Evolutionary conservation across 2,113 vertebrate genomes (phyloP).

Genomic region (Plecturocebus donacophilus): DNA sequence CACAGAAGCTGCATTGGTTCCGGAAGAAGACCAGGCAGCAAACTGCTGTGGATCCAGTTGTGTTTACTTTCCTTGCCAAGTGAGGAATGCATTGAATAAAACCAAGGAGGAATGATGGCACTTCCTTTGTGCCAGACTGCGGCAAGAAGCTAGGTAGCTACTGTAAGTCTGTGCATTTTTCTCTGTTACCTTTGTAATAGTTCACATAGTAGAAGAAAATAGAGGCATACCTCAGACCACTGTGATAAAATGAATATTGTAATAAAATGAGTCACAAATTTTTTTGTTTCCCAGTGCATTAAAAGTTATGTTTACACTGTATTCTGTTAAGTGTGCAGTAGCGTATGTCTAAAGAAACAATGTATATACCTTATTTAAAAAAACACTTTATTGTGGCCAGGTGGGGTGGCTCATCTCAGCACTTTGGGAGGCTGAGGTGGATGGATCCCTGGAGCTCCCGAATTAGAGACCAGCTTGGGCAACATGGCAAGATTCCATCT

Average conservation of each 20-base stretch:
- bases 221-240: background rate
- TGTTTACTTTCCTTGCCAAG: background rate
- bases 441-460: no score
- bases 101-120: background rate
- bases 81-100: background rate
- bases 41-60: background rate
- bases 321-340: background rate
- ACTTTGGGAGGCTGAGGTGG: no score
- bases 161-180: background rate
- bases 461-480: no score
- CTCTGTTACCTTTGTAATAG: slow-evolving; percentile 7
- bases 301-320: background rate
- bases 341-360: background rate
- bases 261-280: background rate
- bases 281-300: background rate
- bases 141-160: background rate
- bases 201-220: background rate
- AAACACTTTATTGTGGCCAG: no score
- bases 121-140: background rate
- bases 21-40: background rate
- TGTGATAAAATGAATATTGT: background rate
- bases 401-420: no score
- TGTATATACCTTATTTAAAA: background rate
- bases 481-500: no score
- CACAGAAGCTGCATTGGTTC: background rate